These are phyloP conservation scores for Brachionus manjavacas DNA, from an alignment of 1,140 invertebrate species.

Conservation along the genomic window DNA sequence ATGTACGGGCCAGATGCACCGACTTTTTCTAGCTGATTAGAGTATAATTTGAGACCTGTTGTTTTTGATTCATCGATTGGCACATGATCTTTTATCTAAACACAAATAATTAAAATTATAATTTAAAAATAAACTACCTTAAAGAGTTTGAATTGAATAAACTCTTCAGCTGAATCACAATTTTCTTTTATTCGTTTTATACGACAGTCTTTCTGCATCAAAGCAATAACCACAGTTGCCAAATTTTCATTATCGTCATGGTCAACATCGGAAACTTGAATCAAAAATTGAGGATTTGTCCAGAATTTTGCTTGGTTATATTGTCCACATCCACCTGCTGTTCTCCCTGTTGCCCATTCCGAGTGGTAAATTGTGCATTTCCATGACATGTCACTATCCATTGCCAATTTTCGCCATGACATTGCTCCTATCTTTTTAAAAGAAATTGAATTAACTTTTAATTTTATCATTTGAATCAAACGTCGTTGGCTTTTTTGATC, in stretches of 20 bases:
- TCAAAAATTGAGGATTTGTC: constrained; percentile 43
- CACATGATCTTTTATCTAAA: not conserved
- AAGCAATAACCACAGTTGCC: constrained; percentile 11
- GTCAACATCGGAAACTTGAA: constrained; percentile 33
- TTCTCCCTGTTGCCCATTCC: constrained; percentile 21
- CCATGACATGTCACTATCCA: constrained; percentile 21
- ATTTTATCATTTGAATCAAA: not conserved
- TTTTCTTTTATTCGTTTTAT: constrained; percentile 20
- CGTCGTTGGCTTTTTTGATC: not conserved
- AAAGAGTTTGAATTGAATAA: constrained; percentile 42
- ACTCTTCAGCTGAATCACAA: constrained; percentile 35
- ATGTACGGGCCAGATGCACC: constrained; percentile 53
- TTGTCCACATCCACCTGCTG: constrained; percentile 43
- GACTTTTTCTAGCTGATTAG: constrained; percentile 38
- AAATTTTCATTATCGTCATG: constrained; percentile 1
- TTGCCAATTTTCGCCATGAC: constrained; percentile 33
- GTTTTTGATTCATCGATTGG: not conserved
- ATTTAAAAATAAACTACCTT: not conserved
- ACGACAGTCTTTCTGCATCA: constrained; percentile 37
- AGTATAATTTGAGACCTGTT: constrained; percentile 27
- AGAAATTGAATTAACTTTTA: not conserved
- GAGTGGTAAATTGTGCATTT: constrained; percentile 13
- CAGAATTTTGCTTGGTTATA: constrained; percentile 20
- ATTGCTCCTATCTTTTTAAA: constrained; percentile 32
- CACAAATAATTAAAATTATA: not conserved